Evolutionary conservation across 2,888 invertebrate species (phyloP), one percentile per base, ranked within the genome.

Genomic region (Hirudinaria manillensis): DNA sequence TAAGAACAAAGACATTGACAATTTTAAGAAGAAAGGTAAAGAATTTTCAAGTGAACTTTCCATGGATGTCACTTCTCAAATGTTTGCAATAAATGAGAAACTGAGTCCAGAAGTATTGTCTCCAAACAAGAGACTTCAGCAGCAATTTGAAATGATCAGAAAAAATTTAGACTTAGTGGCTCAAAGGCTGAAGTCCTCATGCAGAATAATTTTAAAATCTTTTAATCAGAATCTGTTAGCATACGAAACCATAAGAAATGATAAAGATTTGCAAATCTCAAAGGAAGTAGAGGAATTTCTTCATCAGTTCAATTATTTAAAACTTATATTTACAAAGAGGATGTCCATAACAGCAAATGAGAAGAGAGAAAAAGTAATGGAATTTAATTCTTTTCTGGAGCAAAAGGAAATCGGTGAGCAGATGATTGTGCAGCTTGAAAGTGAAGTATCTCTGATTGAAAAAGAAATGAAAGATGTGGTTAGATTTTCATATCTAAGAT

Each of bases 381-480:
- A 27, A 29, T 61, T 61, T 24, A 61, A 61, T 27, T 61, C 21
- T 24, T 61, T 61, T 61, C 24, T 29, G 6, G 61, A 61, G 29
- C 24, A 61, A 61, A 61, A 61, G 61, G 61, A 61, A 29, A 27
- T 10, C 24, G n/a, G n/a, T 29, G 61, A 61, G 24, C 24, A 16
- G 61, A 61, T 29, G 24, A 61, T 61, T 61, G 10, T 10, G 6
- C 61, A 61, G 61, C 61, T 61, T 7, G 19, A 61, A 61, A 61
- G n/a, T 29, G 61, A 61, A 6, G 6, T 61, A 24, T 24, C 13
- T 61, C 61, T 61, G 29, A 29, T 61, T 61, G 24, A 61, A 61
- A 29, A 61, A 61, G 61, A 61, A 61, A 61, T 29, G 24, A 19
- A 61, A 6, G 61, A 61, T 61, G 10, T 61, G 61, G 61, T 61